These are phyloP conservation scores for Enteromius treurensis DNA, from an alignment of 2,797 vertebrate species.

Conservation along the genomic window DNA sequence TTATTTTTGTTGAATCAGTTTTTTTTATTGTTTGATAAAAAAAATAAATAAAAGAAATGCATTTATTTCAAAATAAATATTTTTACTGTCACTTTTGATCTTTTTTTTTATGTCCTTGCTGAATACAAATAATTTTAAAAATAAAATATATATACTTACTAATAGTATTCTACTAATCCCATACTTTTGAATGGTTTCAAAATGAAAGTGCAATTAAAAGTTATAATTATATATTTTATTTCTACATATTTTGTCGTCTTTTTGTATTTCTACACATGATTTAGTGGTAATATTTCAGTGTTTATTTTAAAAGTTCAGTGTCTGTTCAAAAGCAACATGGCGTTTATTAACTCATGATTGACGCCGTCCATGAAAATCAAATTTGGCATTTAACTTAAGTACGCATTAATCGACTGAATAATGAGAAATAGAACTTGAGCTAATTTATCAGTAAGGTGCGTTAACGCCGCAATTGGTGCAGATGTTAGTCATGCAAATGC, in stretches of 20 bases:
- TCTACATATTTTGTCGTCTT: too few species aligned
- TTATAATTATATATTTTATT: not conserved
- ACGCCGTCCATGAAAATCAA: not conserved
- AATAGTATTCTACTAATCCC: not conserved
- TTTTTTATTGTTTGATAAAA: not conserved
- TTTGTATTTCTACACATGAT: not conserved
- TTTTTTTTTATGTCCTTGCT: not conserved
- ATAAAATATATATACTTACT: not conserved
- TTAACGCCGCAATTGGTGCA: not conserved
- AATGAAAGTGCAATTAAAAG: not conserved
- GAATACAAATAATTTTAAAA: too few species aligned
- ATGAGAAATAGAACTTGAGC: not conserved
- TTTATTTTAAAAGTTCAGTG: not conserved
- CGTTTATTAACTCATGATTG: not conserved
- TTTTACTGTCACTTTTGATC: not conserved
- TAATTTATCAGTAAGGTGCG: slow-evolving; percentile 7
- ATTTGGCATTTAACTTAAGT: slow-evolving; percentile 19
- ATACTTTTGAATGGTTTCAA: not conserved
- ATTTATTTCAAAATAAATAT: not conserved
- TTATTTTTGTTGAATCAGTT: not conserved
- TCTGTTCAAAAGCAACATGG: not conserved
- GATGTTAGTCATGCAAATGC: not conserved
- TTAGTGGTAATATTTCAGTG: not conserved
- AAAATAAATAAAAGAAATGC: not conserved
- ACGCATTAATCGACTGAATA: slow-evolving; percentile 18